Evolutionary conservation across 2,113 vertebrate genomes (phyloP).

Genomic region (Spheniscus mendiculus): DNA sequence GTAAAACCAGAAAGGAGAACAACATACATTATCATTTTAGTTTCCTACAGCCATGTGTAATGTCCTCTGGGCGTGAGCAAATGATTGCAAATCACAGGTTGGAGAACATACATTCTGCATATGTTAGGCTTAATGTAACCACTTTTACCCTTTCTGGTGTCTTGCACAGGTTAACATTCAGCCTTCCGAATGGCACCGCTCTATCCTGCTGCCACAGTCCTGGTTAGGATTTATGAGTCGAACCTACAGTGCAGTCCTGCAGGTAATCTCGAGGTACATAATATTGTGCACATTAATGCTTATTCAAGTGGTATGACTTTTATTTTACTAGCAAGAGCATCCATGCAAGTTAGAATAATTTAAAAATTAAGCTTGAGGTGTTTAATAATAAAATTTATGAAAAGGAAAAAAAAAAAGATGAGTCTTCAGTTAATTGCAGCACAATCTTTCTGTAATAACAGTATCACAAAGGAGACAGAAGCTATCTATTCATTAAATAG

Average conservation of each 20-base stretch:
- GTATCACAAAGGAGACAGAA: neutral
- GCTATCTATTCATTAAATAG: neutral
- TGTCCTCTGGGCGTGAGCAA: accelerated
- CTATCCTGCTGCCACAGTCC: slow-evolving; percentile 87
- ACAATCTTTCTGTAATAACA: neutral
- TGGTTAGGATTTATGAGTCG: slow-evolving; percentile 91
- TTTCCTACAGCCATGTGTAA: neutral
- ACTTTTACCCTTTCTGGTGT: neutral
- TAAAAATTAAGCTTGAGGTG: neutral
- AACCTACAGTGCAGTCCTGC: slow-evolving; percentile 86
- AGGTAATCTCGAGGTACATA: slow-evolving; percentile 74
- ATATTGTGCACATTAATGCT: neutral
- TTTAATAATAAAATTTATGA: neutral
- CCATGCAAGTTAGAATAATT: neutral
- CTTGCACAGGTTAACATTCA: slow-evolving; percentile 90
- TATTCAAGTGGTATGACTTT: neutral
- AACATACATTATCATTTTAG: neutral
- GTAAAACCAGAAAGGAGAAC: neutral
- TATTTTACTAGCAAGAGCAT: neutral
- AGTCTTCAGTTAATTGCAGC: neutral
- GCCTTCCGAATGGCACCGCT: slow-evolving; percentile 92
- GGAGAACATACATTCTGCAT: neutral
- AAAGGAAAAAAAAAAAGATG: neutral
- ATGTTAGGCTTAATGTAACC: neutral
- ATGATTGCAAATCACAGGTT: neutral